phyloP scores from a whole-genome alignment of 2,797 vertebrate genomes.

The Sitta carolinensis region DNA sequence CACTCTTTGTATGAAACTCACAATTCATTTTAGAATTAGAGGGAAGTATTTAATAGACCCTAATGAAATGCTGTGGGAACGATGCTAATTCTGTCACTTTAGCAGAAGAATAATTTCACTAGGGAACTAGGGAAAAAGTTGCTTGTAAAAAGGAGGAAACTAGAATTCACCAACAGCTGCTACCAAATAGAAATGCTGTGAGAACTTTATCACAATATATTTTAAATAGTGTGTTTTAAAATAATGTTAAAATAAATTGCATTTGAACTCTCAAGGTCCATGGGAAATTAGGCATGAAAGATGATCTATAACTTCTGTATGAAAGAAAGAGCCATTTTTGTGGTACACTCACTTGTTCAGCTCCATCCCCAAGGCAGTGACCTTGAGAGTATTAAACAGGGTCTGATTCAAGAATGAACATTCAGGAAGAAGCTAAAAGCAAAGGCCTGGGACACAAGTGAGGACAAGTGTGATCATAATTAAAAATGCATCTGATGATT shows the following conservation, averaged over 20 bases:
- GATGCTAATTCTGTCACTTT: neutral
- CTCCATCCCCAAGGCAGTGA: neutral
- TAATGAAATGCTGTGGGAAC: neutral
- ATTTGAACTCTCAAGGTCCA: neutral
- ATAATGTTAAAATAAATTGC: neutral
- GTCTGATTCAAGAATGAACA: neutral
- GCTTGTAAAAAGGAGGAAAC: neutral
- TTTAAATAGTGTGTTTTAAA: neutral
- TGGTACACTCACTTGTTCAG: neutral
- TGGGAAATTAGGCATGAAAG: neutral
- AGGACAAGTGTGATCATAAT: neutral
- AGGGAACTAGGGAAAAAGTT: neutral
- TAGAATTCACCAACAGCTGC: neutral
- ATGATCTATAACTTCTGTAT: neutral
- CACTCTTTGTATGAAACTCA: neutral
- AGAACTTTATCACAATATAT: neutral
- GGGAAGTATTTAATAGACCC: neutral
- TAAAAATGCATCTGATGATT: neutral
- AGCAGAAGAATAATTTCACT: neutral
- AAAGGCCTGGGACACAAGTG: neutral
- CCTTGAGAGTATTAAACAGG: neutral
- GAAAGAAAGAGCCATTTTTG: neutral
- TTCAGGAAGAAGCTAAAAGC: neutral
- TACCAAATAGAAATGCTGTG: neutral
- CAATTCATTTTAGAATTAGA: neutral